Evolutionary conservation across 1,140 invertebrate species (phyloP), one percentile per base, ranked within the genome.

Genomic region (Gryllus bimaculatus): DNA sequence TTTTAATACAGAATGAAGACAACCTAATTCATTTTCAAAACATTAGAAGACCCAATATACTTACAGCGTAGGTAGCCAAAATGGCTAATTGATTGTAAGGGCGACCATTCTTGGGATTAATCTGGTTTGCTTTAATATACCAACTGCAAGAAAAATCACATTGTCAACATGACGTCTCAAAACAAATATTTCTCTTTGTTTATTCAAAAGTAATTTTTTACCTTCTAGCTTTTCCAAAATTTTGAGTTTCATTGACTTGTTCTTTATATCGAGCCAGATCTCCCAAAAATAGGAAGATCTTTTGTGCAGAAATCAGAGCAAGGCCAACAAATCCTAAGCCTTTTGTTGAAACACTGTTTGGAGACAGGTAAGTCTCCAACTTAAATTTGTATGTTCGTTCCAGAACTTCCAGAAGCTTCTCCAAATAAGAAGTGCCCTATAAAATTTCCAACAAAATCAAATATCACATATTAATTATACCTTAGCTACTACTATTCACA

Each of bases 1-100:
- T 66, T 66, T 39, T 39, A 39, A 39, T 39, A 39, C 26, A 39
- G 26, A 39, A 39, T 39, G 26, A 39, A 39, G 26, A 39, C 26
- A 39, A 39, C 1, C 5, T 5, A 39, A 39, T 39, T 39, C 5
- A 39, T 39, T 2, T 39, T 39, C 5, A 39, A 39, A 39, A 39
- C 26, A 39, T 39, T 39, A 39, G 26, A 39, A 73, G 47, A 15
- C 21, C 8, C 74, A 81, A 75, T 73, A 79, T 84, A 90, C 92
- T 91, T 90, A 97, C 95, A 75, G 93, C 92, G 86, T 94, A 95
- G 82, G 96, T 89, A 21, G 96, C 94, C 83, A 99, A 87, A 82
- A 98, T 90, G n/a, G 96, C 97, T 81, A 99, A 87, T 85, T 98
- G 96, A 87, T 97, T 96, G 84, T 97, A 99, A 18, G 96, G 96